phyloP scores from a whole-genome alignment of 37 sponge, comb jelly and placozoan species.

The Amphimedon queenslandica region DNA sequence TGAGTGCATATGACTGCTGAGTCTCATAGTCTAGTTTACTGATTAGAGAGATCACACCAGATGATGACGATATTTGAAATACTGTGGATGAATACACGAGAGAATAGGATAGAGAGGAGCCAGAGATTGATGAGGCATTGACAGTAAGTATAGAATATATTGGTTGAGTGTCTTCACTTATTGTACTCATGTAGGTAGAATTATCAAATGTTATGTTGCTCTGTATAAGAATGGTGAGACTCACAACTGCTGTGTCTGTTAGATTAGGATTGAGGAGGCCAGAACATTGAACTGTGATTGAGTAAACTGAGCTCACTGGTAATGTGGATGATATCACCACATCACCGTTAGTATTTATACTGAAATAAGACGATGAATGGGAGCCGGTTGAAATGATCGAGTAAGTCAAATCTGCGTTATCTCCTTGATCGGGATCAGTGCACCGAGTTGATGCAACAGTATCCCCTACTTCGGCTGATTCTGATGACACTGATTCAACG shows the following conservation, averaged over 20 bases:
- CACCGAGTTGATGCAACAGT: slow-evolving; percentile 20
- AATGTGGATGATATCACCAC: slow-evolving; percentile 2
- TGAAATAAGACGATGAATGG: slow-evolving; percentile 8
- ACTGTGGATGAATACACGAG: not conserved
- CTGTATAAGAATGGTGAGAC: slow-evolving; percentile 12
- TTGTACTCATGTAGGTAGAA: not conserved
- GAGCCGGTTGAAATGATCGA: not conserved
- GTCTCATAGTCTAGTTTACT: slow-evolving; percentile 56
- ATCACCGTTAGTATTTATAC: not conserved
- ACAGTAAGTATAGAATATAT: not conserved
- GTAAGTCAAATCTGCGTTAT: slow-evolving; percentile 31
- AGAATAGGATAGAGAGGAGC: slow-evolving; percentile 20
- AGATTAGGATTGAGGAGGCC: slow-evolving; percentile 11
- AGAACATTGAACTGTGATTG: slow-evolving; percentile 36
- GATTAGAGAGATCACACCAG: slow-evolving; percentile 41
- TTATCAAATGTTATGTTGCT: slow-evolving; percentile 41
- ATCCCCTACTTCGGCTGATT: not conserved
- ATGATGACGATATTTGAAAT: slow-evolving; percentile 30
- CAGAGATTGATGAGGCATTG: slow-evolving; percentile 13
- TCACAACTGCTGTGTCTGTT: slow-evolving; percentile 37
- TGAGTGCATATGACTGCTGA: slow-evolving; percentile 16
- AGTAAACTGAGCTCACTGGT: slow-evolving; percentile 8
- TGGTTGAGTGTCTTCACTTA: slow-evolving; percentile 18
- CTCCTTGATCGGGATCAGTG: slow-evolving; percentile 33
- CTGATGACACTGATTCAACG: not conserved